Evolutionary conservation across 2,797 vertebrate species (phyloP), one percentile per base, ranked within the genome.

Genomic region (Sciurus vulgaris): DNA sequence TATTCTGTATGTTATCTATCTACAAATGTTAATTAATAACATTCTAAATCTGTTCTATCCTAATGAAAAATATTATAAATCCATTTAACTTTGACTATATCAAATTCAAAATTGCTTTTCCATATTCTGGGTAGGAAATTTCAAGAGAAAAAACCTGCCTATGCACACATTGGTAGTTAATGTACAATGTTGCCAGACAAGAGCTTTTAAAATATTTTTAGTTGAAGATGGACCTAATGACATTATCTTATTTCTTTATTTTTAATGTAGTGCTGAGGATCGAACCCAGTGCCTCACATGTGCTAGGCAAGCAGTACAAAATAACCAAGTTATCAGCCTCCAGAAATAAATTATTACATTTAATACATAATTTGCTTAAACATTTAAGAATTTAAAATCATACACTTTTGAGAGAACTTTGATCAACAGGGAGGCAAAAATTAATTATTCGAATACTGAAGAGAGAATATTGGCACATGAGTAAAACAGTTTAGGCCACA

Each of bases 321-420:
- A 5, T 17, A 86, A 69, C 54, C 72, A 76, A 70, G 33, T 88
- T 79, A 82, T 82, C 74, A 94, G 35, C n/a, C 30, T 67, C 15
- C 70, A 94, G 28, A 93, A 90, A 93, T 8, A 86, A 65, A 81
- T 76, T 69, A 61, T 96, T 61, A 49, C 49, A 94, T 90, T 6
- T 61, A 81, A 49, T 72, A 72, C 41, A 65, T 59, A 84, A 77
- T 76, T 81, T 22, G 85, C 33, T 81, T 70, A 91, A 82, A 81
- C 59, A 84, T 65, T 84, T 93, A 8, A 79, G n/a, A 84, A 63
- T 74, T 26, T 51, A 72, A 73, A 4, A 74, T 73, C 35, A 77
- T 65, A 82, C 8, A 86, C 28, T 92, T 91, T 54, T 65, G 56
- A 92, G 33, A 93, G 38, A 93, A 89, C 77, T 38, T 15, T 4